Percentiles rank a stretch among this genome's conserved stretches.
Evolutionary conservation across 2,888 invertebrate species (phyloP).

Genomic region (Heteromyza rotundicornis): DNA sequence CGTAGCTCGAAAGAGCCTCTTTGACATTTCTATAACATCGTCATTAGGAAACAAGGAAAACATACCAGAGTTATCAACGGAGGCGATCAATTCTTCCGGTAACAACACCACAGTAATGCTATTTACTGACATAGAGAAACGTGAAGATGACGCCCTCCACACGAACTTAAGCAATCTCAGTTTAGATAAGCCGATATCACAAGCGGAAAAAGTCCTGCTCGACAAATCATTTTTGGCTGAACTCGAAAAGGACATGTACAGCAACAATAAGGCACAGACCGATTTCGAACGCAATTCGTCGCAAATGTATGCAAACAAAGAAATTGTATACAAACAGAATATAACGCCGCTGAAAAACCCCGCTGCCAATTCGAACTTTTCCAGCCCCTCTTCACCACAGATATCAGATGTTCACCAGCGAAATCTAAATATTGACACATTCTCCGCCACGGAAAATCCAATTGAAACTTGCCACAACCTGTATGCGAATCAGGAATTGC

Average conservation of each 20-base stretch:
- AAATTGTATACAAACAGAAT: constrained; percentile 54
- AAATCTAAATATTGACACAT: too few relatives aligned
- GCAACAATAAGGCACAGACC: constrained; percentile 49
- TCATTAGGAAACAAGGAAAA: constrained; percentile 51
- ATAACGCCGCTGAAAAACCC: constrained; percentile 53
- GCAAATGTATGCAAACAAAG: constrained; percentile 57
- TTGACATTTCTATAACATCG: constrained; percentile 25
- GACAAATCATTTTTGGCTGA: constrained; percentile 70
- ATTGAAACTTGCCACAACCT: constrained; percentile 29
- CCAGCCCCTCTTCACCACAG: constrained; percentile 48
- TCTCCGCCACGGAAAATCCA: neutral
- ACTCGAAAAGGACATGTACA: constrained; percentile 69
- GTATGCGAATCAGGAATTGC: constrained; percentile 29
- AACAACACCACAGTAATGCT: constrained; percentile 20
- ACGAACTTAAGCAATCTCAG: constrained; percentile 51
- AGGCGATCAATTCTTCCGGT: constrained; percentile 3
- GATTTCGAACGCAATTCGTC: constrained; percentile 60
- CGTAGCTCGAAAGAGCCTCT: constrained; percentile 49
- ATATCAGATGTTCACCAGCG: neutral
- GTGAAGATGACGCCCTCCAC: constrained; percentile 45
- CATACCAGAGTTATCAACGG: constrained; percentile 39
- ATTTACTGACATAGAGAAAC: constrained; percentile 20
- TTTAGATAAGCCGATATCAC: constrained; percentile 39
- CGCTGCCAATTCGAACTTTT: constrained; percentile 33
- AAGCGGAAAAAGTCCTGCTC: constrained; percentile 62